Evolutionary conservation across 2,113 vertebrate species (phyloP).

Genomic region (Xenus cinereus): DNA sequence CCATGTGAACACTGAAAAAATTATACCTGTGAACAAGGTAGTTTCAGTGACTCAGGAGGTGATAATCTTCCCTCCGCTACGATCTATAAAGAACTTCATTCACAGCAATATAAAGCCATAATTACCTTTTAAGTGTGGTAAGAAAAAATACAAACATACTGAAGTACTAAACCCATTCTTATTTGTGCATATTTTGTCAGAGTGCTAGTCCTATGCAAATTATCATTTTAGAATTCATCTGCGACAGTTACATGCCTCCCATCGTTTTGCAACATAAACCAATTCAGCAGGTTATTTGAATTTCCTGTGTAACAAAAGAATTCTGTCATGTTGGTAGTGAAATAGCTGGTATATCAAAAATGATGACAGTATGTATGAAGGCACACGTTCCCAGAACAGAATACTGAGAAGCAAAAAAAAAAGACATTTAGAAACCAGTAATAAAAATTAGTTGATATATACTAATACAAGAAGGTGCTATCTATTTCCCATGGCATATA

Average conservation of each 20-base stretch:
- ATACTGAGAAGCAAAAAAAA: not conserved
- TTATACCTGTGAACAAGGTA: not conserved
- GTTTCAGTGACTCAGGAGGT: not conserved
- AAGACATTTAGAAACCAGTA: not conserved
- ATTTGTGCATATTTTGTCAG: not conserved
- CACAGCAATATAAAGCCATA: not conserved
- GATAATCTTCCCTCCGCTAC: not conserved
- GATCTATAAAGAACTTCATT: not conserved
- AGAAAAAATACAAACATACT: not conserved
- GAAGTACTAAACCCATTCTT: not conserved
- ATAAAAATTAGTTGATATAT: not conserved
- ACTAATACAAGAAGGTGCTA: not conserved
- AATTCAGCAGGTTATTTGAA: not conserved
- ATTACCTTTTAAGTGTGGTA: not conserved
- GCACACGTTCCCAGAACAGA: not conserved
- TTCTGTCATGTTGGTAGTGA: not conserved
- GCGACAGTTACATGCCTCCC: not conserved
- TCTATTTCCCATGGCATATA: not conserved
- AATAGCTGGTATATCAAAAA: not conserved
- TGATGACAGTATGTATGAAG: not conserved
- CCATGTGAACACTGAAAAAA: not conserved
- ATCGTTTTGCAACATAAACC: not conserved
- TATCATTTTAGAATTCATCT: not conserved
- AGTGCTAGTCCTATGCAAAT: not conserved
- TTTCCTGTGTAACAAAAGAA: not conserved